A percentile compares a stretch with the other conserved stretches of the same genome.
phyloP scores from a whole-genome alignment of 2,797 vertebrate species.

The Muscicapa comitata region DNA sequence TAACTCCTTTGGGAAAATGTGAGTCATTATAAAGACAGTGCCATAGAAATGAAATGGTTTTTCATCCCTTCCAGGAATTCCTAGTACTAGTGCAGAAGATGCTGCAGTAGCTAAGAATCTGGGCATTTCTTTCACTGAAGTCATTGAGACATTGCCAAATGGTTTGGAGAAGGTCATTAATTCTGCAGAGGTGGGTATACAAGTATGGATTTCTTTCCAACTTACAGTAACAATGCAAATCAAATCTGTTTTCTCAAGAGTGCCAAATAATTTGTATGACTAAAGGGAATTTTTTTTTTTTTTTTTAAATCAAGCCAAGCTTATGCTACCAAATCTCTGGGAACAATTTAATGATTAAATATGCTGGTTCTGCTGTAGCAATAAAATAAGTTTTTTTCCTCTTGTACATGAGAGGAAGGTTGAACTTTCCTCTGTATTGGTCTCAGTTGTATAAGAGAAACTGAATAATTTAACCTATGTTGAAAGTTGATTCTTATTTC shows the following conservation, averaged over 20 bases:
- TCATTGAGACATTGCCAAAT: slow-evolving; percentile 77
- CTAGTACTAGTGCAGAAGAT: slow-evolving; percentile 83
- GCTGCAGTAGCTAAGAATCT: slow-evolving; percentile 78
- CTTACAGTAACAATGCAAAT: not conserved
- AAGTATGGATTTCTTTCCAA: not conserved
- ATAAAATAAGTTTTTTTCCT: not conserved
- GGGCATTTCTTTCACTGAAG: slow-evolving; percentile 79
- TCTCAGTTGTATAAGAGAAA: not conserved
- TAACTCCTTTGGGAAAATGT: not conserved
- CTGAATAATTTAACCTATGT: not conserved
- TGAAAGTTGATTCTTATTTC: not conserved
- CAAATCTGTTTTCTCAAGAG: not conserved
- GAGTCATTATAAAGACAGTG: not conserved
- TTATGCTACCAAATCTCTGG: not conserved
- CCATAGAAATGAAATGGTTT: not conserved
- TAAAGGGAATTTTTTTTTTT: not conserved
- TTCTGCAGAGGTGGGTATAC: slow-evolving; percentile 85
- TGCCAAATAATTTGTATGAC: not conserved
- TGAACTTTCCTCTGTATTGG: not conserved
- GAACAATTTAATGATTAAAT: not conserved
- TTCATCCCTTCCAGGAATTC: slow-evolving; percentile 78
- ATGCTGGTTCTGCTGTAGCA: not conserved
- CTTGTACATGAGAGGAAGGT: not conserved
- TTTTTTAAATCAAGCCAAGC: not conserved
- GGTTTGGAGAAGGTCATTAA: slow-evolving; percentile 81